Conservation (phyloP, 2,888 invertebrate genomes). For the Sthenelais limicola region DNA sequence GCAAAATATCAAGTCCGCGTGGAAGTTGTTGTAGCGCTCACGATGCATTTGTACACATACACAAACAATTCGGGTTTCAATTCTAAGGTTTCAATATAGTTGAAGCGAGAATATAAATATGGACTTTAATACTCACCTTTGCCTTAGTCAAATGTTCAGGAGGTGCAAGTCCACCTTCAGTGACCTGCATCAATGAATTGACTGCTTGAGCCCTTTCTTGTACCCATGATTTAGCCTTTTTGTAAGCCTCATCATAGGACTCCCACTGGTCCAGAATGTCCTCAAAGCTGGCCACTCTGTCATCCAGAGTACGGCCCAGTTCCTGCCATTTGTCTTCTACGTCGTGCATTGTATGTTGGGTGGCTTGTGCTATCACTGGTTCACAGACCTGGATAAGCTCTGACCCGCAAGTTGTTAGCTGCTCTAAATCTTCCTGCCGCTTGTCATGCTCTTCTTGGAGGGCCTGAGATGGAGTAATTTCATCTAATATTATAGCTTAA, state of each 20-base stretch:
- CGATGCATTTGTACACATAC: no score
- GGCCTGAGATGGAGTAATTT: conserved; percentile 28
- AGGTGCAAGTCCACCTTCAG: neutral
- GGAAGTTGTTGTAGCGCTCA: no score
- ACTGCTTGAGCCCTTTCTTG: conserved; percentile 59
- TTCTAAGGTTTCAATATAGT: no score
- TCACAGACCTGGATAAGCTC: conserved; percentile 63
- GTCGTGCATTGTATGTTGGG: conserved; percentile 58
- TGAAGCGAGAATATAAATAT: no score
- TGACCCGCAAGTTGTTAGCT: conserved; percentile 55
- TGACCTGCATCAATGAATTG: conserved; percentile 57
- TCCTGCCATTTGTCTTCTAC: conserved; percentile 58
- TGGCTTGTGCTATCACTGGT: conserved; percentile 56
- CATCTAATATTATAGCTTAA: no score
- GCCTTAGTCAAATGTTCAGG: neutral
- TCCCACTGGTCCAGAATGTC: conserved; percentile 61
- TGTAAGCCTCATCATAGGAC: conserved; percentile 61
- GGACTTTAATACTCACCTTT: conserved; percentile 11
- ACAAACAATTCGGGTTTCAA: no score
- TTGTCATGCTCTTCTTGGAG: conserved; percentile 35
- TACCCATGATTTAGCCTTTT: conserved; percentile 58
- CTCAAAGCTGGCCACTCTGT: conserved; percentile 56
- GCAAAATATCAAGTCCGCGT: no score
- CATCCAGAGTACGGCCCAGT: conserved; percentile 53
- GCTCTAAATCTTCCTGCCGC: conserved; percentile 49